Evolutionary conservation across 2,113 vertebrate genomes (phyloP).

Genomic region (Solea solea): DNA sequence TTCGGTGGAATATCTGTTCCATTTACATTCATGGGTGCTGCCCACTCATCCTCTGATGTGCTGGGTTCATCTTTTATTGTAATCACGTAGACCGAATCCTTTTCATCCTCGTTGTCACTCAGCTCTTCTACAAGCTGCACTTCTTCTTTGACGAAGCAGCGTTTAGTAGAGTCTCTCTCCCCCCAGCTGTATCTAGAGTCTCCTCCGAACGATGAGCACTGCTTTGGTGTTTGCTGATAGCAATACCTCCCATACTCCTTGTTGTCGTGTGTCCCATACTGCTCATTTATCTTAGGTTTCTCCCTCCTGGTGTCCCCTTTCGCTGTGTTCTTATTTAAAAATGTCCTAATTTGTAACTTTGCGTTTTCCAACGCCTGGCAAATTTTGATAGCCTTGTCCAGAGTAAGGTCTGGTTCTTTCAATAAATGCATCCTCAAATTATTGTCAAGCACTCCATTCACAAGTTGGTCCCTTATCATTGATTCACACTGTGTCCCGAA

Average conservation of each 20-base stretch:
- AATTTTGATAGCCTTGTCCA: background rate
- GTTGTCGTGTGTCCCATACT: background rate
- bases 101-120: background rate
- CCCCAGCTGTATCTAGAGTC: too few species aligned
- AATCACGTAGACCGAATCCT: background rate
- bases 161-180: too few species aligned
- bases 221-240: too few species aligned
- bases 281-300: background rate
- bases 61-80: background rate
- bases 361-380: background rate
- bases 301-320: background rate
- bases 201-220: too few species aligned
- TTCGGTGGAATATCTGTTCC: too few species aligned
- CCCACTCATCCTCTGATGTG: background rate
- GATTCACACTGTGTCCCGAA: background rate
- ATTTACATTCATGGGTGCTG: background rate
- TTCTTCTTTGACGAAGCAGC: background rate
- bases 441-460: background rate
- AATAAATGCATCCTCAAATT: background rate
- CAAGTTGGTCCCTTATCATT: background rate
- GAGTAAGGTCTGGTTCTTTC: background rate
- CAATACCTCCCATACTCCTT: background rate
- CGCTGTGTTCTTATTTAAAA: background rate
- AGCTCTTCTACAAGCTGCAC: background rate
- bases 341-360: background rate